These are phyloP conservation scores for Euphonia xanthogaster DNA, from an alignment of 2,797 vertebrate species.

Conservation along the genomic window DNA sequence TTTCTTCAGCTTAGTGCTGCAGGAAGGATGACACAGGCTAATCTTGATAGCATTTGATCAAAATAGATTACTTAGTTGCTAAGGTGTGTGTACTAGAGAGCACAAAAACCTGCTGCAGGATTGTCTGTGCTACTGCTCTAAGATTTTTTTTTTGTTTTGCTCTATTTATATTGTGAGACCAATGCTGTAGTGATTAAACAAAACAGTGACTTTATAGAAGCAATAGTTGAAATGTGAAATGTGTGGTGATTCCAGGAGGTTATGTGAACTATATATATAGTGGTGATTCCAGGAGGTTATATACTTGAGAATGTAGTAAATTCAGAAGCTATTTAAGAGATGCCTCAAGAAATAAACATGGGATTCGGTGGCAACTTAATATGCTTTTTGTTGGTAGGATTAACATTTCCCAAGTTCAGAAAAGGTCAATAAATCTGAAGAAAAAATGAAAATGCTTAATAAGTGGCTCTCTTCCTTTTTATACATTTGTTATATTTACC, in stretches of 20 bases:
- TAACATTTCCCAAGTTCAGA: neutral
- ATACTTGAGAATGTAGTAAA: neutral
- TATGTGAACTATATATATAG: neutral
- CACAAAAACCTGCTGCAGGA: neutral
- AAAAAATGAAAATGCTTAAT: neutral
- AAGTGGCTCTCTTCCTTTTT: neutral
- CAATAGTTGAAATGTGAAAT: neutral
- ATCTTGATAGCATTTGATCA: neutral
- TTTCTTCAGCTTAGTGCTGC: neutral
- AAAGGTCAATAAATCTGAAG: neutral
- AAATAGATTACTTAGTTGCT: neutral
- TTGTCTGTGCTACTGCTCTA: neutral
- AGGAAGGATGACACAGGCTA: neutral
- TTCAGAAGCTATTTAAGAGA: neutral
- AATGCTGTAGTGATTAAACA: neutral
- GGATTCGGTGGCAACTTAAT: neutral
- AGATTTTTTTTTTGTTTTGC: neutral
- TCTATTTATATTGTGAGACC: neutral
- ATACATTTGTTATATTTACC: neutral
- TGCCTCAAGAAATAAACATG: neutral
- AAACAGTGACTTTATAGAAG: neutral
- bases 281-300: neutral
- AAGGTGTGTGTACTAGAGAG: neutral
- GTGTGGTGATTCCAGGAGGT: neutral
- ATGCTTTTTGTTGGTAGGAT: neutral